Base-by-base conservation (phyloP, 2,113 vertebrate genomes). In the Ceyx melanurus region DNA sequence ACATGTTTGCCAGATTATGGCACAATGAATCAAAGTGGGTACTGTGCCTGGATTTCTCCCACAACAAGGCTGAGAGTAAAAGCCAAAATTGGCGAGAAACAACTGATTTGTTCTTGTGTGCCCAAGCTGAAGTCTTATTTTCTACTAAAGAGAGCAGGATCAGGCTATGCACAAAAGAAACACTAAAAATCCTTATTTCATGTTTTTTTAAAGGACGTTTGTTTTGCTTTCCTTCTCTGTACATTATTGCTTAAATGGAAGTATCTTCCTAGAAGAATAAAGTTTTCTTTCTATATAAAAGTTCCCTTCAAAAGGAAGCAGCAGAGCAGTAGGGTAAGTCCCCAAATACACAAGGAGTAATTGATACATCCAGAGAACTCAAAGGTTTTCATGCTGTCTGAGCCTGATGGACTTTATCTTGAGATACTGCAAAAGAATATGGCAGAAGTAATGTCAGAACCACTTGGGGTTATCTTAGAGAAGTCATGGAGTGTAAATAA, bases 1-100 rank as follows among this genome's bases (percentile, higher is more conserved):
- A 45, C 3, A 0, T 2, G 3, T 42, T 20, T 66, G 4, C 8
- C 75, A 20, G 18, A 7, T 17, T 3, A 0, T 11, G 51, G 29
- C 19, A 8, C 1, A 29, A 40, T 5, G 33, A n/a, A 75, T 66
- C 29, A 35, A 74, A 48, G 16, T 3, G 0, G 1, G 3, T 4
- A 13, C 23, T 40, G 2, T 50, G 66, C 37, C 54, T 26, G 54
- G 11, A 10, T 25, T 57, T 51, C 16, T 19, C 46, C 46, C 72
- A 8, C 25, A 26, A 13, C 26, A 31, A 12, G 26, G 19, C 60
- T 71, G 46, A 0, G 17, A 74, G 50, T 8, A 61, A 66, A 48
- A 62, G 28, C 26, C 51, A 20, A 11, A 0, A 9, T 13, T 70
- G 42, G 57, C 17, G 37, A n/a, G 21, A 60, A 70, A 73, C 4